Percentiles rank a stretch among this genome's conserved stretches.
phyloP scores from a whole-genome alignment of 2,797 vertebrate species.

The Enteromius unitaeniatus region DNA sequence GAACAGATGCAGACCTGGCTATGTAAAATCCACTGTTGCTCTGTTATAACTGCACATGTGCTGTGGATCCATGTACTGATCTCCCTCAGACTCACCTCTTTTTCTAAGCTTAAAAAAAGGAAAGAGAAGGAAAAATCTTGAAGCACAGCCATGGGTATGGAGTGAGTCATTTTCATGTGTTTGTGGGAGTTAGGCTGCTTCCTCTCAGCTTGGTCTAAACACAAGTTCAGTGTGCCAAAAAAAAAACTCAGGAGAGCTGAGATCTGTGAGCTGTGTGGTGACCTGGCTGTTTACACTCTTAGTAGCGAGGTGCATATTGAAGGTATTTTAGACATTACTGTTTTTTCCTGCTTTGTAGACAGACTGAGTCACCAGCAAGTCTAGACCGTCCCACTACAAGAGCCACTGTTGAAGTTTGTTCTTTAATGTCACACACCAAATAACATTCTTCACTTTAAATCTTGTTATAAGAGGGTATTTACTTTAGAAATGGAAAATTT shows the following conservation, averaged over 20 bases:
- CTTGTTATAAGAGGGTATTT: background rate
- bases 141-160: conserved; percentile 36
- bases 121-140: conserved; percentile 40
- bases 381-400: conserved; percentile 20
- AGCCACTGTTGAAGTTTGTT: background rate
- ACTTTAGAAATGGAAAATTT: background rate
- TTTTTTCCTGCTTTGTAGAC: conserved; percentile 47
- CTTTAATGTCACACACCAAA: background rate
- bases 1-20: background rate
- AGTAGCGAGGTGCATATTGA: conserved; percentile 7
- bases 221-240: conserved; percentile 52
- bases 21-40: background rate
- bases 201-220: conserved; percentile 53
- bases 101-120: conserved; percentile 15
- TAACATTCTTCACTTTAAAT: background rate
- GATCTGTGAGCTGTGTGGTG: conserved; percentile 39
- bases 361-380: conserved; percentile 21
- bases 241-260: conserved; percentile 4
- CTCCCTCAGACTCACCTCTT: conserved; percentile 10
- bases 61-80: background rate
- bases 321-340: conserved; percentile 48
- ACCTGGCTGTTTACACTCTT: conserved; percentile 39
- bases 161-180: conserved; percentile 58
- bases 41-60: background rate
- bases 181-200: conserved; percentile 45